phyloP scores from a whole-genome alignment of 2,113 vertebrate species.

The Actenoides lindsayi region DNA sequence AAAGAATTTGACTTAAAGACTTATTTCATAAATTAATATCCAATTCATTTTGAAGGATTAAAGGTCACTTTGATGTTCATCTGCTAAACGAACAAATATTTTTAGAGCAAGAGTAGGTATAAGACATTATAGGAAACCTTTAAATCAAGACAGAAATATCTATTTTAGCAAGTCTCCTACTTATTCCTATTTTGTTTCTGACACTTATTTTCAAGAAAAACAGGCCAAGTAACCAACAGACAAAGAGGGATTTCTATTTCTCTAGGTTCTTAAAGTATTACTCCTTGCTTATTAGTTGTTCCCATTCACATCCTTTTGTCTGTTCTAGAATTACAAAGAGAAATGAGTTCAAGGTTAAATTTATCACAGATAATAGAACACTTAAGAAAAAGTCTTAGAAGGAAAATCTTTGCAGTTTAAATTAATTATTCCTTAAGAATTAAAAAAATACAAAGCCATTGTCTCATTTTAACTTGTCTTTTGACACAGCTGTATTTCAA shows the following conservation, averaged over 20 bases:
- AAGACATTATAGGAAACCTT: neutral
- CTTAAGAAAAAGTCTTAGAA: neutral
- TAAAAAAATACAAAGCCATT: neutral
- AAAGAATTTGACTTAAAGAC: neutral
- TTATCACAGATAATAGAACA: neutral
- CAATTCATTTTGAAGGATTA: neutral
- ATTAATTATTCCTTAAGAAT: neutral
- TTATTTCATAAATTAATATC: neutral
- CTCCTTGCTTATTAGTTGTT: neutral
- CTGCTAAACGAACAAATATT: neutral
- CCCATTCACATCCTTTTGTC: neutral
- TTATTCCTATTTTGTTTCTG: neutral
- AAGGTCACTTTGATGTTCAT: neutral
- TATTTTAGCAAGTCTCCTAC: neutral
- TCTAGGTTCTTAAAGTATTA: neutral
- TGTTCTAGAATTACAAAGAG: neutral
- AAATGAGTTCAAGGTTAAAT: neutral
- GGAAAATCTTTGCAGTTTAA: neutral
- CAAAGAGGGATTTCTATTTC: neutral
- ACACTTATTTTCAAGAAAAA: neutral
- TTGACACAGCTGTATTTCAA: neutral
- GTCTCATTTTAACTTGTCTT: neutral
- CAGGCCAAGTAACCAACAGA: neutral
- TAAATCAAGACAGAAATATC: neutral
- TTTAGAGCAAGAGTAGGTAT: neutral